A percentile compares a stretch with the other conserved stretches of the same genome.
Evolutionary conservation across 2,113 vertebrate genomes (phyloP).

Genomic region (Pangasianodon hypophthalmus): DNA sequence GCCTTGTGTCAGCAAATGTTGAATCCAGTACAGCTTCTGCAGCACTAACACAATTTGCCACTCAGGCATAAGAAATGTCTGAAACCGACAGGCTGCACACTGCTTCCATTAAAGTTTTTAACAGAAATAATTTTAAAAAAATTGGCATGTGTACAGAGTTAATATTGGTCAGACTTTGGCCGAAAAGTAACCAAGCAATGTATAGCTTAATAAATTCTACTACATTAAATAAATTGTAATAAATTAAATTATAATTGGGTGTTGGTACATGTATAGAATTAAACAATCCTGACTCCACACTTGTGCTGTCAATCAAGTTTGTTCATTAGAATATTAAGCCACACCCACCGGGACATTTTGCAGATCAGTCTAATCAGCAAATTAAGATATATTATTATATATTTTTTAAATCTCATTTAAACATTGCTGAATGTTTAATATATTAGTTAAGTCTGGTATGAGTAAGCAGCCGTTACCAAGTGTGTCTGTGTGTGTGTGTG

Average conservation of each 20-base stretch:
- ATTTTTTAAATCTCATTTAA: too few relatives aligned
- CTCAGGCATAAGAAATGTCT: neutral
- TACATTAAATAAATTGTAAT: too few relatives aligned
- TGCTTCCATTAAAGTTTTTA: neutral
- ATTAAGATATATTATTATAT: neutral
- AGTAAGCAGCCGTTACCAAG: neutral
- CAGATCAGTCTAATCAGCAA: neutral
- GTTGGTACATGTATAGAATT: neutral
- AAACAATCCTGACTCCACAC: neutral
- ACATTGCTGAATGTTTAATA: neutral
- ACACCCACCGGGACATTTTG: neutral
- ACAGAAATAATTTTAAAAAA: neutral
- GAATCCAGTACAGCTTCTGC: constrained; percentile 17
- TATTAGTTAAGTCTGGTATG: neutral
- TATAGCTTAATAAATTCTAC: neutral
- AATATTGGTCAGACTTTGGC: neutral
- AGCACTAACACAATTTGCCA: constrained; percentile 9
- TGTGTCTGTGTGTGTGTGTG: neutral
- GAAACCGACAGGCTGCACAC: neutral
- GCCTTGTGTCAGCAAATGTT: constrained; percentile 15
- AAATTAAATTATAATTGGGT: too few relatives aligned
- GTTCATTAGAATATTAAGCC: neutral
- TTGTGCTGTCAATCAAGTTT: neutral
- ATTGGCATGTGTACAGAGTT: neutral
- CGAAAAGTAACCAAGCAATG: neutral